Evolutionary conservation across 2,113 vertebrate genomes (phyloP).

Genomic region (Myotis lucifugus): DNA sequence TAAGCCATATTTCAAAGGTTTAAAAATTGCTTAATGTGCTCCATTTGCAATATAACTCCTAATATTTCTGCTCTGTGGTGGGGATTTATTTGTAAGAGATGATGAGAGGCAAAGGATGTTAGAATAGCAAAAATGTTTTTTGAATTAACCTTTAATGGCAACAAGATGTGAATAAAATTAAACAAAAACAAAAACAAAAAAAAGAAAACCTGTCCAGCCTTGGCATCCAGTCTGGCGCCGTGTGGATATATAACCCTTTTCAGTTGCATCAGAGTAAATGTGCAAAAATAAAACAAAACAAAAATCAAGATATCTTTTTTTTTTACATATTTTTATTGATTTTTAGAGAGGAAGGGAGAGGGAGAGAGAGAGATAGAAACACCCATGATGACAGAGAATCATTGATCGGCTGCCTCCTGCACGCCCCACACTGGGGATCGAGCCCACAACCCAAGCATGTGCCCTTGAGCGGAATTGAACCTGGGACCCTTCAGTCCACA

Average conservation of each 20-base stretch:
- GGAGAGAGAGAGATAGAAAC: no score
- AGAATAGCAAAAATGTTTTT: conserved; percentile 56
- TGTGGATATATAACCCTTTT: background rate
- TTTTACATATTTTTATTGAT: no score
- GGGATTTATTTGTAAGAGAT: conserved; percentile 49
- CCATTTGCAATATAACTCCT: conserved; percentile 14
- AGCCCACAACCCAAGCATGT: no score
- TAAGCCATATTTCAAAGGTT: conserved; percentile 52
- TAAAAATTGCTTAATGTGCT: conserved; percentile 26
- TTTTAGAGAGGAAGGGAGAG: no score
- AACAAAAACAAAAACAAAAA: background rate
- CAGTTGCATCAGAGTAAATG: background rate
- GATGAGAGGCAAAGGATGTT: conserved; percentile 52
- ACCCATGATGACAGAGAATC: no score
- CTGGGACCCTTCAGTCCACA: no score
- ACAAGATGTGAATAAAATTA: conserved; percentile 72
- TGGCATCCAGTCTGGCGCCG: background rate
- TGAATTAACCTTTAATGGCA: conserved; percentile 67
- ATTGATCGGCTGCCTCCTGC: no score
- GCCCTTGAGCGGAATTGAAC: no score
- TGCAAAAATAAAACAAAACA: background rate
- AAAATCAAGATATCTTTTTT: background rate
- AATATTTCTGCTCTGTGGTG: conserved; percentile 24
- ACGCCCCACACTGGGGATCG: no score
- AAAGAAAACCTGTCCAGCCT: background rate